Conservation (phyloP, 2,113 vertebrate genomes). For the Xenus cinereus region DNA sequence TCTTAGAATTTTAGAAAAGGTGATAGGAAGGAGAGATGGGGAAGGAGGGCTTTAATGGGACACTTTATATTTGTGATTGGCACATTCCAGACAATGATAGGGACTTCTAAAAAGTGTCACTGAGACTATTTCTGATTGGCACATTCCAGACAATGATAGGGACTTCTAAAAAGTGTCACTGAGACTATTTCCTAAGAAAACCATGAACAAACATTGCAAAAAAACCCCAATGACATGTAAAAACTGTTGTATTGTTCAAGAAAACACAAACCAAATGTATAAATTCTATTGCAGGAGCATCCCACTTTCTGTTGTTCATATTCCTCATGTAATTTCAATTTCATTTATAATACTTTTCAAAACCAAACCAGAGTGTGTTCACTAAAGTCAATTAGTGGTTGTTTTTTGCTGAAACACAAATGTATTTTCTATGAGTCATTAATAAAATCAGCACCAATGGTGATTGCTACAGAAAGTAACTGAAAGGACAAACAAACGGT, state of each 20-base stretch:
- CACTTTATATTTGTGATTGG: not conserved
- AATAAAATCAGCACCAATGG: constrained; percentile 31
- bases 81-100: not conserved
- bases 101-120: not conserved
- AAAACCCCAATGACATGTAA: not conserved
- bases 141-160: not conserved
- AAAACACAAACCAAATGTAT: not conserved
- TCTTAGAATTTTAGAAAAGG: not conserved
- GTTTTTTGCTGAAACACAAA: not conserved
- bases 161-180: not conserved
- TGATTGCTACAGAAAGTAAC: constrained; percentile 57
- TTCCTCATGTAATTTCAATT: not conserved
- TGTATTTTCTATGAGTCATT: constrained; percentile 60
- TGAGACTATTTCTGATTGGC: not conserved
- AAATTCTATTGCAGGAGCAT: not conserved
- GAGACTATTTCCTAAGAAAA: not conserved
- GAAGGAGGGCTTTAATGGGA: not conserved
- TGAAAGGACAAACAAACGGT: constrained; percentile 65
- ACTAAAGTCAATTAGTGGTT: not conserved
- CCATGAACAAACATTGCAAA: not conserved
- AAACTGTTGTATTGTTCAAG: not conserved
- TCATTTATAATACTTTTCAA: not conserved
- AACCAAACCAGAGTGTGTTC: not conserved
- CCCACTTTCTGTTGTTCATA: not conserved
- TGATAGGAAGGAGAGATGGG: not conserved